A percentile compares a stretch with the other conserved stretches of the same genome.
These are phyloP conservation scores for Danio kyathit DNA, from an alignment of 2,797 vertebrate species.

Conservation along the genomic window DNA sequence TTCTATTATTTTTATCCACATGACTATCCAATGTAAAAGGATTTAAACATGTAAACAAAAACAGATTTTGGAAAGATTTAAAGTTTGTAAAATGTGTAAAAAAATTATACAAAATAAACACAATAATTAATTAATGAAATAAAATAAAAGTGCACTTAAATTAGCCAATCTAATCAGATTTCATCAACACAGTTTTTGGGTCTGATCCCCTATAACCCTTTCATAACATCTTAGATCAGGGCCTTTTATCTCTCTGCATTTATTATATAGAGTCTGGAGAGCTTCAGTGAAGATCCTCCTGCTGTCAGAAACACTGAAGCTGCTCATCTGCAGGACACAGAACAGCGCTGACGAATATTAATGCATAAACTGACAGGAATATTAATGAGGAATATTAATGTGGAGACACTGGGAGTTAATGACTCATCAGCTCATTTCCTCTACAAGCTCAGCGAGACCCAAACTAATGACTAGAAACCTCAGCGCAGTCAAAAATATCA, in stretches of 20 bases:
- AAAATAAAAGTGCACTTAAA: neutral
- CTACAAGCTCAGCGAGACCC: neutral
- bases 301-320: neutral
- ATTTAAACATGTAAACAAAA: too few species aligned
- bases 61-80: too few species aligned
- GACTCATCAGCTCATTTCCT: constrained; percentile 11
- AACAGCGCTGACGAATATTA: neutral
- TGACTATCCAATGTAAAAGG: too few species aligned
- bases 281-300: too few species aligned
- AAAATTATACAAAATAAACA: too few species aligned
- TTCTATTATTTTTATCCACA: too few species aligned
- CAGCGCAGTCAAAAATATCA: neutral
- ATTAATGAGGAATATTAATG: constrained; percentile 7
- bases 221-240: neutral
- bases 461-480: constrained; percentile 9
- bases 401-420: neutral
- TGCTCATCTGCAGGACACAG: neutral
- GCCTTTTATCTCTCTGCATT: neutral
- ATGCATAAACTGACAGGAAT: too few species aligned
- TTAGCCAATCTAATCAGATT: neutral
- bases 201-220: neutral
- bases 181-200: neutral
- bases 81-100: too few species aligned
- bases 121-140: neutral
- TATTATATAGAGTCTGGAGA: neutral